A percentile compares a stretch with the other conserved stretches of the same genome.
These are phyloP conservation scores for Cabera pusaria DNA, from an alignment of 2,888 invertebrate genomes.

Conservation along the genomic window DNA sequence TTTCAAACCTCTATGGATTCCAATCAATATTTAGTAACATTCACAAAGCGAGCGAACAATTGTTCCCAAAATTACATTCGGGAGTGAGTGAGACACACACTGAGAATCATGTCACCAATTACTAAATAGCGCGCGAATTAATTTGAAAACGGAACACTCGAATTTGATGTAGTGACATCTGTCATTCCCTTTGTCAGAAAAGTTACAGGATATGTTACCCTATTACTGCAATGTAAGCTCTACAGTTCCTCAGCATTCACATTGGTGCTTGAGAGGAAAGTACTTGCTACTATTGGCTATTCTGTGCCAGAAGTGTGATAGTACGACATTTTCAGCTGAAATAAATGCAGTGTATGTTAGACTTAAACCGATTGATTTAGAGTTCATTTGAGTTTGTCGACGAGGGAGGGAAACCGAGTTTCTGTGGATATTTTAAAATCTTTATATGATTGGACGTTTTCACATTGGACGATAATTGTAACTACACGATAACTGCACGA, in stretches of 20 bases:
- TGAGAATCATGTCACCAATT: conserved; percentile 78
- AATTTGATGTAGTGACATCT: conserved; percentile 79
- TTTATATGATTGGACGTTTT: too few relatives aligned
- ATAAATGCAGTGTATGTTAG: too few relatives aligned
- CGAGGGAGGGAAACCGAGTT: too few relatives aligned
- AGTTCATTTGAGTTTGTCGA: conserved; percentile 22
- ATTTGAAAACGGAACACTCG: conserved; percentile 81
- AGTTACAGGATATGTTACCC: conserved; percentile 30
- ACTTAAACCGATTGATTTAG: conserved; percentile 29
- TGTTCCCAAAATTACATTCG: conserved; percentile 66
- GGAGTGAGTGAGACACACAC: too few relatives aligned
- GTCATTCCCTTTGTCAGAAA: conserved; percentile 50
- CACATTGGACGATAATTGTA: too few relatives aligned
- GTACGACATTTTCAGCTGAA: conserved; percentile 40
- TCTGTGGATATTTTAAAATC: too few relatives aligned
- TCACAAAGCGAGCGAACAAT: conserved; percentile 51
- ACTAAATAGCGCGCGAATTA: conserved; percentile 56
- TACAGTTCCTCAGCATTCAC: conserved; percentile 2
- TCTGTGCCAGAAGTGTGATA: too few relatives aligned
- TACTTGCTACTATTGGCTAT: too few relatives aligned
- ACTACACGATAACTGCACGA: too few relatives aligned
- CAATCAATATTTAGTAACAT: conserved; percentile 7
- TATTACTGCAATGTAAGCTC: conserved; percentile 8
- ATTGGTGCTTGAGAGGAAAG: too few relatives aligned
- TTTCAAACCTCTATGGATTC: not conserved